Conservation (phyloP, 2,113 vertebrate genomes). For the Machaerirhynchus nigripectus region DNA sequence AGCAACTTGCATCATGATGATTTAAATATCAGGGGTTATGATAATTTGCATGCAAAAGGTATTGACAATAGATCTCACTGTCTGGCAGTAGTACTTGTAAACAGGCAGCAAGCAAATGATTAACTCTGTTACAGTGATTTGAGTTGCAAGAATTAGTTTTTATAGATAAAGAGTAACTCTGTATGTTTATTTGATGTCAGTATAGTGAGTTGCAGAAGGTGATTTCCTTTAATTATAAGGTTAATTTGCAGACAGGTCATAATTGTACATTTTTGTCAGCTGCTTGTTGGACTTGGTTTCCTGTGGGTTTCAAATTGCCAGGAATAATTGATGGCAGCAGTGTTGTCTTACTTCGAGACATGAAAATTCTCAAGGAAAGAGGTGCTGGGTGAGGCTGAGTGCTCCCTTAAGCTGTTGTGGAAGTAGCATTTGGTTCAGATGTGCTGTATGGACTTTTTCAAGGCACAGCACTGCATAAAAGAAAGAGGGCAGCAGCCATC, state of each 20-base stretch:
- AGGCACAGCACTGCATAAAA: background rate
- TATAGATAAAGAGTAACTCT: background rate
- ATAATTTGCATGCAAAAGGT: background rate
- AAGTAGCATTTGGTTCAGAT: background rate
- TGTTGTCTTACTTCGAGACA: background rate
- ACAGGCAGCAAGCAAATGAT: background rate
- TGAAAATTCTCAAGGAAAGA: background rate
- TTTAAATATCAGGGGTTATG: background rate
- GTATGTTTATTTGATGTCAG: background rate
- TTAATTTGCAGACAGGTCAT: background rate
- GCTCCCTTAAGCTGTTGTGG: background rate
- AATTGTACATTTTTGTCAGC: background rate
- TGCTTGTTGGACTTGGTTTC: background rate
- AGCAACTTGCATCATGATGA: background rate
- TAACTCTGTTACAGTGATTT: background rate
- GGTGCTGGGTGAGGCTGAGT: background rate
- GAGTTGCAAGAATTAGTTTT: background rate
- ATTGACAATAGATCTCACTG: background rate
- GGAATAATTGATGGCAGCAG: background rate
- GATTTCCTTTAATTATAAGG: background rate
- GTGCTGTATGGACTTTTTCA: background rate
- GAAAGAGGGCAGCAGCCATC: slow-evolving; percentile 39
- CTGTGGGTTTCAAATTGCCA: background rate
- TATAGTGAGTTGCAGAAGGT: background rate
- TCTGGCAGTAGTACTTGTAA: background rate